Evolutionary conservation across 1,140 invertebrate species (phyloP).

Genomic region (Rhynchophorus ferrugineus): DNA sequence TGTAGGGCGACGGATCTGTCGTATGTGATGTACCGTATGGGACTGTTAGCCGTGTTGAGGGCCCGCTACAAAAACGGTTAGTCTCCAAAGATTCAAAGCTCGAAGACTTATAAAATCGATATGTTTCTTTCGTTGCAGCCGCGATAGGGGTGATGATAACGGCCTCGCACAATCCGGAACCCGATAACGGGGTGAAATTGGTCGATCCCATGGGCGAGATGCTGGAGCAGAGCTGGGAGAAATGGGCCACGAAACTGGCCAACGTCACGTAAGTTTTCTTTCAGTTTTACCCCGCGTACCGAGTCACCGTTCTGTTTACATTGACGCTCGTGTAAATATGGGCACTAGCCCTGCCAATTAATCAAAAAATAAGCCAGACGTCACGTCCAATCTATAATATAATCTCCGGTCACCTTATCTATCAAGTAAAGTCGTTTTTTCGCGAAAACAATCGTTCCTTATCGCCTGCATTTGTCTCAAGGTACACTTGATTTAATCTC

Average conservation of each 20-base stretch:
- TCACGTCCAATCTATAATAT: no score
- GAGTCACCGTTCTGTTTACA: no score
- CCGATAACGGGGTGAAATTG: constrained; percentile 96
- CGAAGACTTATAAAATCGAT: no score
- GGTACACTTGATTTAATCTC: no score
- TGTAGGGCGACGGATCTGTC: constrained; percentile 72
- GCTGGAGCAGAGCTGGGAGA: constrained; percentile 87
- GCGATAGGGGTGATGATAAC: constrained; percentile 96
- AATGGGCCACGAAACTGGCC: constrained; percentile 74
- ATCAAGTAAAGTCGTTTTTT: no score
- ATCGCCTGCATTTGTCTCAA: no score
- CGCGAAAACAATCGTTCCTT: no score
- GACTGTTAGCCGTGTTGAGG: constrained; percentile 79
- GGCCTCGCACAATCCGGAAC: constrained; percentile 94
- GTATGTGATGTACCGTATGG: constrained; percentile 89
- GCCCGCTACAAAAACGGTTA: constrained; percentile 73
- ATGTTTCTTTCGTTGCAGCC: no score
- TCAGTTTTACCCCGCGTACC: background rate
- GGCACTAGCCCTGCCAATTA: no score
- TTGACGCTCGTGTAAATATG: no score
- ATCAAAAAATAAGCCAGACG: no score
- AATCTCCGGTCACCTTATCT: no score
- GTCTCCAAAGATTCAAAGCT: constrained; percentile 3
- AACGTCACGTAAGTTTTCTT: constrained; percentile 56
- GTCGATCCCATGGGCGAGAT: constrained; percentile 95